These are phyloP conservation scores for Podarcis lilfordi DNA, from an alignment of 2,797 vertebrate genomes.

Conservation along the genomic window DNA sequence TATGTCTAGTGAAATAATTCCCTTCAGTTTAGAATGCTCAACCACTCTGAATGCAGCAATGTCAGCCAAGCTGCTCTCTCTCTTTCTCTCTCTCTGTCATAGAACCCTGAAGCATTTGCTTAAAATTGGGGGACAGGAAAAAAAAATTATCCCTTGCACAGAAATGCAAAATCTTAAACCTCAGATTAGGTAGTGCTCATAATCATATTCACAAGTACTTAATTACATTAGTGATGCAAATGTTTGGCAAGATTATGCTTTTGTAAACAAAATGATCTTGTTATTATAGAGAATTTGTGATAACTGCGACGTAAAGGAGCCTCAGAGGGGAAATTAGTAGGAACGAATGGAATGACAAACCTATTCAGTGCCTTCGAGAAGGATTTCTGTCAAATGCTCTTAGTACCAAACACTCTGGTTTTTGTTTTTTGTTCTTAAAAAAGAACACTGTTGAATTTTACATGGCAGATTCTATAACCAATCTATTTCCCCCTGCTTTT, in stretches of 20 bases:
- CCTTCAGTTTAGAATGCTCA: constrained; percentile 47
- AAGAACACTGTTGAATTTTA: constrained; percentile 43
- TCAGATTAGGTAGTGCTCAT: constrained; percentile 71
- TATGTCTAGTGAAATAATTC: constrained; percentile 38
- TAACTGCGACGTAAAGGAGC: constrained; percentile 60
- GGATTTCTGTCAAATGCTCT: constrained; percentile 51
- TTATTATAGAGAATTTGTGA: constrained; percentile 73
- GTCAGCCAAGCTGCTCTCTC: constrained; percentile 13
- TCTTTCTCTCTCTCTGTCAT: background rate
- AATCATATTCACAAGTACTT: constrained; percentile 71
- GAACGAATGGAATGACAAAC: constrained; percentile 33
- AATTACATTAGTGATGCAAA: constrained; percentile 80
- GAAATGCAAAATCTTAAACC: constrained; percentile 67
- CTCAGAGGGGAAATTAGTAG: constrained; percentile 66
- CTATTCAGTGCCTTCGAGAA: constrained; percentile 30
- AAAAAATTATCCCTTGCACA: constrained; percentile 59
- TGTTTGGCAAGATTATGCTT: constrained; percentile 73
- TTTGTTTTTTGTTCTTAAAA: background rate
- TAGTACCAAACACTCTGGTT: constrained; percentile 24
- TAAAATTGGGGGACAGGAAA: constrained; percentile 11
- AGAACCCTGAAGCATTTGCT: constrained; percentile 50
- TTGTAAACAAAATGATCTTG: constrained; percentile 76
- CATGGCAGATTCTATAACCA: constrained; percentile 26
- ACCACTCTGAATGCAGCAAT: constrained; percentile 47
- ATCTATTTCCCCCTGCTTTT: constrained; percentile 24